Evolutionary conservation across 2,113 vertebrate species (phyloP), one percentile per base, ranked within the genome.

Genomic region (Heterocephalus glaber): DNA sequence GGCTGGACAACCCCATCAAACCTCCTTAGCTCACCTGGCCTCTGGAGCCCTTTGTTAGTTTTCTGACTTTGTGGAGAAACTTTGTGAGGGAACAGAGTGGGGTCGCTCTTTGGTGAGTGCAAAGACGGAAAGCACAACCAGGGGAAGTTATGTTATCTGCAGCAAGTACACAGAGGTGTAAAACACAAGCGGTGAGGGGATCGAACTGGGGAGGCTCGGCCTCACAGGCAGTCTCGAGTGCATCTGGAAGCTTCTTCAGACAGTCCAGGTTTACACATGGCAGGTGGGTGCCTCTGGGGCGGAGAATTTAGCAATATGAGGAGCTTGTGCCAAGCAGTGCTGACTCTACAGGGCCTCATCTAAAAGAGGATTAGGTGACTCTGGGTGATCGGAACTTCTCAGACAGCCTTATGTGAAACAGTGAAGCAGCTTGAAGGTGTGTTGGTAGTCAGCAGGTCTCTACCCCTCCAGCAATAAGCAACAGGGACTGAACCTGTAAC

Each of bases 41-140:
- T 47, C 66, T 0, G 0, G 4, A 4, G 52, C 83, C 77, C 1
- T 33, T 2, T 38, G 35, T 56, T 33, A 17, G 0, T 16, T 11
- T 30, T 33, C 86, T 54, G 5, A 81, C n/a, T 81, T 92, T 38
- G 79, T 86, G 66, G 33, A 0, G 35, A 61, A 89, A 47, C 70
- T 24, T 74, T 26, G 35, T 19, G 22, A 35, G 76, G 47, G 7
- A 79, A 5, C 10, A 49, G 76, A 2, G 30, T 19, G 28, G 14
- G 28, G 49, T 20, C 66, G 3, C 14, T 7, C 35, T 19, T 10
- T 70, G 68, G 68, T 22, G 68, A n/a, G 19, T 33, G 47, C 74
- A 35, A 30, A 47, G 16, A 30, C 47, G 33, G 76, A 52, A 76
- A 35, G 33, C 68, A 41, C n/a, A 70, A 38, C 19, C 8, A 38